Percentiles rank a stretch among this genome's conserved stretches.
Conservation (phyloP, 2,113 vertebrate genomes). For the Toxotes chatareus region DNA sequence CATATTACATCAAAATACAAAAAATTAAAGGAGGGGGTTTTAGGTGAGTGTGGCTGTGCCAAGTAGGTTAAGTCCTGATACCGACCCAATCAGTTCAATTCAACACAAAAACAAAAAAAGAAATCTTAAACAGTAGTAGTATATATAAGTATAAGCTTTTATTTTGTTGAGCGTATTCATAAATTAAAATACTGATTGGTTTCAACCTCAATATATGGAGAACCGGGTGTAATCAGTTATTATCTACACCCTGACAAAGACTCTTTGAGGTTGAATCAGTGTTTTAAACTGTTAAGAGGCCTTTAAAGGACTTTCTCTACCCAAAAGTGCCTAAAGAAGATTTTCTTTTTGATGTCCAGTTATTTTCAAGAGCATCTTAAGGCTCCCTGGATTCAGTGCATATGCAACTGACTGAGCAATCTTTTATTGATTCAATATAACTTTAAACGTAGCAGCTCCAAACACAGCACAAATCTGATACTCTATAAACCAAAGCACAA, state of each 20-base stretch:
- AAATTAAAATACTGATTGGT: background rate
- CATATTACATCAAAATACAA: background rate
- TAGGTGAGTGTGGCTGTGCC: background rate
- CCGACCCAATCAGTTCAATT: background rate
- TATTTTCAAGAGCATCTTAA: conserved; percentile 1
- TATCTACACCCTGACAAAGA: too few species aligned
- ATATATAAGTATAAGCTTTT: background rate
- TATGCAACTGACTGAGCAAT: background rate
- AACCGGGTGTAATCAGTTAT: background rate
- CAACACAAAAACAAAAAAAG: background rate
- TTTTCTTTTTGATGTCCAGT: too few species aligned
- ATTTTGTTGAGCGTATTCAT: background rate
- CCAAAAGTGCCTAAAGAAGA: too few species aligned
- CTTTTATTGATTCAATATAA: background rate
- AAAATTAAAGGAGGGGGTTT: too few species aligned
- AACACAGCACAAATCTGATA: background rate
- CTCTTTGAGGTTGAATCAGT: too few species aligned
- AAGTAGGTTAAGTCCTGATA: background rate
- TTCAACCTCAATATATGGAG: background rate
- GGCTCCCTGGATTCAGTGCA: background rate
- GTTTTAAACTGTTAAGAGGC: too few species aligned
- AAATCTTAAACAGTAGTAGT: background rate
- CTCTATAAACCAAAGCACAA: background rate
- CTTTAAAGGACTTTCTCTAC: background rate
- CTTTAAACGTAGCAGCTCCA: background rate